Evolutionary conservation across 1,140 invertebrate genomes (phyloP).

Genomic region (Mya arenaria): DNA sequence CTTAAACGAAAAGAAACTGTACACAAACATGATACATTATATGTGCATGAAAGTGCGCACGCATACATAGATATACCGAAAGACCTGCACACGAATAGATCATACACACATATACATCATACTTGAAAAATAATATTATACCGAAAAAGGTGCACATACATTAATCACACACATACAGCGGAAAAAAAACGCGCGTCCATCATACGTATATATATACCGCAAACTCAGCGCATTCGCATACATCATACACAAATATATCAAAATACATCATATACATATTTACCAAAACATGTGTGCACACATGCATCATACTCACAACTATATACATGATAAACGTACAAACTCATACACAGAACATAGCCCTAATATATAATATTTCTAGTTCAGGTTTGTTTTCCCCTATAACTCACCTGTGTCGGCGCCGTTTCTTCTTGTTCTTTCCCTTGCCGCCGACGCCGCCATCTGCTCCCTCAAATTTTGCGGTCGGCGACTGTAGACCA

Average conservation of each 20-base stretch:
- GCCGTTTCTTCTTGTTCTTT: slow-evolving; percentile 54
- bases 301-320: neutral
- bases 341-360: neutral
- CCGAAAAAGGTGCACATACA: no score
- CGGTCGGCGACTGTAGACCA: neutral
- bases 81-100: neutral
- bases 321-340: no score
- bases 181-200: neutral
- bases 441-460: neutral
- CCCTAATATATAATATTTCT: neutral
- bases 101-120: neutral
- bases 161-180: neutral
- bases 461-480: neutral
- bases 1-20: no score
- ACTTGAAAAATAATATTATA: slow-evolving; percentile 1
- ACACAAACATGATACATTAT: no score
- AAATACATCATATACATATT: neutral
- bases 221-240: neutral
- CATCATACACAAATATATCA: neutral
- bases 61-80: no score
- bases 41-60: no score
- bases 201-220: neutral
- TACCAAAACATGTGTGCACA: neutral
- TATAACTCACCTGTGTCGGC: slow-evolving; percentile 42
- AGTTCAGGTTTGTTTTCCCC: neutral